Percentiles rank a stretch among this genome's conserved stretches.
Conservation (phyloP, 2,113 vertebrate species). For the Leptodactylus fuscus region DNA sequence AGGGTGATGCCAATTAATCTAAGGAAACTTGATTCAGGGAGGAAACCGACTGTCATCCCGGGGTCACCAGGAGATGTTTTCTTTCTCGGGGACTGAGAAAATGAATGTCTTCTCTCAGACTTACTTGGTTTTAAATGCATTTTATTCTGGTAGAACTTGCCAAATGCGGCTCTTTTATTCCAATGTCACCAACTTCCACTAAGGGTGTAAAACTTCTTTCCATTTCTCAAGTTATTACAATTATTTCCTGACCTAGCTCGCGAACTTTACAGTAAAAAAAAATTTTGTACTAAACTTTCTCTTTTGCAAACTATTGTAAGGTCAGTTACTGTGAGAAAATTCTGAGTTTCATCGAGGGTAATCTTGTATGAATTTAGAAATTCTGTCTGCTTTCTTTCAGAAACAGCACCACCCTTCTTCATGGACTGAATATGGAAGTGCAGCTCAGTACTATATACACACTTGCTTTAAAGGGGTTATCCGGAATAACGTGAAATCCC, state of each 20-base stretch:
- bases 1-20: slow-evolving; percentile 33
- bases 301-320: slow-evolving; percentile 1
- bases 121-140: slow-evolving; percentile 9
- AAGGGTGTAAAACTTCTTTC: slow-evolving; percentile 24
- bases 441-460: background rate
- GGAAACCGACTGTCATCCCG: slow-evolving; percentile 20
- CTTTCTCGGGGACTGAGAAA: background rate
- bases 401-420: background rate
- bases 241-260: slow-evolving; percentile 25
- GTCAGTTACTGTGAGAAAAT: background rate
- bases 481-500: too few relatives aligned
- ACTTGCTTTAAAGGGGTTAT: background rate
- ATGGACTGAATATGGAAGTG: background rate
- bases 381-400: background rate
- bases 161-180: slow-evolving; percentile 5
- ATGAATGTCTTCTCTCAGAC: background rate
- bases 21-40: background rate
- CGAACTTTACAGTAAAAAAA: background rate
- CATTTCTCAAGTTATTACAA: slow-evolving; percentile 1
- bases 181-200: background rate
- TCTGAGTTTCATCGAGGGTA: background rate
- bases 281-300: slow-evolving; percentile 15
- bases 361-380: background rate
- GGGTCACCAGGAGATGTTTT: background rate
- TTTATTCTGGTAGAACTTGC: slow-evolving; percentile 21